A percentile compares a stretch with the other conserved stretches of the same genome.
These are phyloP conservation scores for Caenorhabditis sp. DNA, from an alignment of 2,888 invertebrate species.

Conservation along the genomic window DNA sequence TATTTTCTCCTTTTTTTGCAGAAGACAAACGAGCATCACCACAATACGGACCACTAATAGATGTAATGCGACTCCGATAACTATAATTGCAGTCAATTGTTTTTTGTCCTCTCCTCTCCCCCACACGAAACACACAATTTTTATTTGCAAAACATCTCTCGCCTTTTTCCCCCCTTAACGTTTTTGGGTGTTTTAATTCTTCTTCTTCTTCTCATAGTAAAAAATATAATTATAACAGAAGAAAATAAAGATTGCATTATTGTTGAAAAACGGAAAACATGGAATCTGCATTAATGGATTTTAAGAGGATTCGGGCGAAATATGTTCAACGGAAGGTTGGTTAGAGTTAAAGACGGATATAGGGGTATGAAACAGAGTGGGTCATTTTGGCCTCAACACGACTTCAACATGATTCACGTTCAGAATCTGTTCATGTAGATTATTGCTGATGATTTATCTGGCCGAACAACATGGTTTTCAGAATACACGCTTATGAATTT, in stretches of 20 bases:
- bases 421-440: too few relatives aligned
- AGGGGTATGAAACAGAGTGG: too few relatives aligned
- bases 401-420: too few relatives aligned
- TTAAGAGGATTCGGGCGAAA: constrained; percentile 43
- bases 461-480: too few relatives aligned
- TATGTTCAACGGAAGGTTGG: constrained; percentile 43
- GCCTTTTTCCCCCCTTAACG: background rate
- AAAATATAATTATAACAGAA: background rate
- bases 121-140: too few relatives aligned
- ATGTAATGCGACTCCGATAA: constrained; percentile 20
- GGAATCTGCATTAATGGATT: constrained; percentile 27
- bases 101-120: constrained; percentile 11
- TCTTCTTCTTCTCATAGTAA: background rate
- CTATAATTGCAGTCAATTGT: constrained; percentile 20
- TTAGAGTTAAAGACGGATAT: too few relatives aligned
- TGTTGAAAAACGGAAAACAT: constrained; percentile 4
- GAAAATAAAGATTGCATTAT: constrained; percentile 1
- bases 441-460: too few relatives aligned
- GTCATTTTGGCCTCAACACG: too few relatives aligned
- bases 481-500: too few relatives aligned
- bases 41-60: constrained; percentile 22
- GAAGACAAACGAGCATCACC: constrained; percentile 33
- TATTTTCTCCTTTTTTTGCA: constrained; percentile 8
- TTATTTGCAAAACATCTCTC: background rate
- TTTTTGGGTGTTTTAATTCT: background rate